phyloP scores from a whole-genome alignment of 2,797 vertebrate genomes.

The Molothrus ater region DNA sequence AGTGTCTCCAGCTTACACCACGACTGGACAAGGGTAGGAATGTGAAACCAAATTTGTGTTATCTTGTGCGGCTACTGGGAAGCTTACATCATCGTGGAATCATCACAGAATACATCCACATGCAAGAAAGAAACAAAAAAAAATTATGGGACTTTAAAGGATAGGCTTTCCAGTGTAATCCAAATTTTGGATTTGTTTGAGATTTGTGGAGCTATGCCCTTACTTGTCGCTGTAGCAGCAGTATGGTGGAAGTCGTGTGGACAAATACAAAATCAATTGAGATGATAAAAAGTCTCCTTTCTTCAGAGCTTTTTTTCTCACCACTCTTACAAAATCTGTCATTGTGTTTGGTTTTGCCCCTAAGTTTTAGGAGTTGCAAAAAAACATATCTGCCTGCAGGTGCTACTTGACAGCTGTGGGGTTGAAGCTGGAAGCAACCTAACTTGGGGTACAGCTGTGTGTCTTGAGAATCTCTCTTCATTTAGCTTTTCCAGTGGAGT shows the following conservation, averaged over 20 bases:
- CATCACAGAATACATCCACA: neutral
- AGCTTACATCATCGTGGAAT: rapidly evolving
- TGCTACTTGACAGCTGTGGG: neutral
- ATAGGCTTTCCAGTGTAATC: neutral
- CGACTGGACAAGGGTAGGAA: neutral
- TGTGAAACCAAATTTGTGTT: neutral
- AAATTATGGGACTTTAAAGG: neutral
- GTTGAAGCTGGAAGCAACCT: neutral
- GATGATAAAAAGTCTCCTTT: neutral
- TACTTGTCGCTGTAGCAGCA: neutral
- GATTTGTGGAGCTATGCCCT: neutral
- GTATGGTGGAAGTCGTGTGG: neutral
- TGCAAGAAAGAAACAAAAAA: neutral
- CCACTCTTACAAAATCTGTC: neutral
- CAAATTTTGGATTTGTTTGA: neutral
- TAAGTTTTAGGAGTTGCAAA: neutral
- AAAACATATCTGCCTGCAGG: neutral
- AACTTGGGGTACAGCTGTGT: neutral
- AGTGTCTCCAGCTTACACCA: neutral
- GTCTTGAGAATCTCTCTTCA: neutral
- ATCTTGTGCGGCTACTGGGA: neutral
- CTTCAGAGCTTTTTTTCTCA: neutral
- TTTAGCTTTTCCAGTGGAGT: neutral
- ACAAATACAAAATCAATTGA: neutral
- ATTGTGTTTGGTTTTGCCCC: neutral